Evolutionary conservation across 2,888 invertebrate species (phyloP).

Genomic region (Callinectes sapidus): DNA sequence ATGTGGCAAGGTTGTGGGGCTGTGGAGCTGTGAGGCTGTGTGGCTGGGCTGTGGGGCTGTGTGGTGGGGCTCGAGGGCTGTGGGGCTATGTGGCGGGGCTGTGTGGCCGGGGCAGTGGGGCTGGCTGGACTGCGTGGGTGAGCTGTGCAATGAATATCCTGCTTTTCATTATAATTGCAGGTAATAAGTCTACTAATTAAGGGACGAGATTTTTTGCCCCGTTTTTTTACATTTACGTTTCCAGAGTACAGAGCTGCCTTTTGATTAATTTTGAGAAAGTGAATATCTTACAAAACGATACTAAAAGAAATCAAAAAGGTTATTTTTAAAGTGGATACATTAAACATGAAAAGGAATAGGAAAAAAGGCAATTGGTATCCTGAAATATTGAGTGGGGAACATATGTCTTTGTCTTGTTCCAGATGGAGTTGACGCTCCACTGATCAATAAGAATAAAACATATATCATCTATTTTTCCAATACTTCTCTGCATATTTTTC

Average conservation of each 20-base stretch:
- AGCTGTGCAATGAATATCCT: not conserved
- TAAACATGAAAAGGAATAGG: no score
- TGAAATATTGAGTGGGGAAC: no score
- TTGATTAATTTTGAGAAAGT: not conserved
- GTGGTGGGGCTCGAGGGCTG: not conserved
- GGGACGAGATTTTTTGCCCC: not conserved
- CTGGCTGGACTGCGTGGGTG: no score
- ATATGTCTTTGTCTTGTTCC: not conserved
- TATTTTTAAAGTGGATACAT: no score
- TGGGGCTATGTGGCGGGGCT: not conserved
- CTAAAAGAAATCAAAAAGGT: no score
- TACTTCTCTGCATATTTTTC: not conserved
- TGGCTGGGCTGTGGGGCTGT: no score
- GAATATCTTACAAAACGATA: no score
- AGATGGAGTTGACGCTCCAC: not conserved
- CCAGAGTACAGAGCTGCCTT: not conserved
- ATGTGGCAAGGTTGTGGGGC: no score
- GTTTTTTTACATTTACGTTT: not conserved
- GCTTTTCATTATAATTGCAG: slow-evolving; percentile 1
- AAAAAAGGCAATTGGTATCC: no score
- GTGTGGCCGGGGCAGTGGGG: no score
- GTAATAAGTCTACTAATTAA: not conserved
- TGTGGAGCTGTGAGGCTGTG: no score
- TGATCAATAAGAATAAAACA: not conserved
- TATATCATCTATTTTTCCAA: not conserved